Evolutionary conservation across 2,888 invertebrate species (phyloP), one percentile per base, ranked within the genome.

Genomic region (Argyra leucocephala): DNA sequence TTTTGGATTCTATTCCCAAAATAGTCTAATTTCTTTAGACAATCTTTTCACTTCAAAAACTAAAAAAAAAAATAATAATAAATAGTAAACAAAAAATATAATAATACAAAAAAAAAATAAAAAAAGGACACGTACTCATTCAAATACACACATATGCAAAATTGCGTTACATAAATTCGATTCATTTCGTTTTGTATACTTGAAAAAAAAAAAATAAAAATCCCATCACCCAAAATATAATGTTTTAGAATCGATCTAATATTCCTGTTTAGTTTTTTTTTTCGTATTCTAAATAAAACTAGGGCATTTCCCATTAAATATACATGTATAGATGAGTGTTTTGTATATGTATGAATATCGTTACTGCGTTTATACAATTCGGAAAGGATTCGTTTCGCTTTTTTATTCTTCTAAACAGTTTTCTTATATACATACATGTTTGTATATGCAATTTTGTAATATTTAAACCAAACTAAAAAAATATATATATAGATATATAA

Each of bases 131-230:
- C 59, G 23, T 48, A 48, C 18, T 48, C 12, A 48, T 48, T 48
- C 18, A 18, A n/a, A n/a, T n/a, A n/a, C 2, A n/a, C 48, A 48
- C 23, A 59, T 59, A 59, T 59, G 23, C 23, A 23, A 59, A 59
- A 59, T 59, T 59, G 59, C 59, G 59, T 59, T 59, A 59, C 59
- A 22, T 23, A 57, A 9, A 59, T 59, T 23, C 59, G 48, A 18
- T 48, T 48, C 18, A 48, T 18, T 48, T 48, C 48, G n/a, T 48
- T 26, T 26, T 26, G 26, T 26, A 6, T 7, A 26, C 7, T 26
- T 26, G 26, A 31, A 31, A 31, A 31, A 31, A 31, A 31, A 31
- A 31, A 31, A 31, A 31, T 10, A 31, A 10, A 31, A 31, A 31
- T 12, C 31, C 31, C 31, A 12, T 31, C 12, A 10, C n/a, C n/a